phyloP scores from a whole-genome alignment of 2,888 invertebrate genomes.

The Dione juno region DNA sequence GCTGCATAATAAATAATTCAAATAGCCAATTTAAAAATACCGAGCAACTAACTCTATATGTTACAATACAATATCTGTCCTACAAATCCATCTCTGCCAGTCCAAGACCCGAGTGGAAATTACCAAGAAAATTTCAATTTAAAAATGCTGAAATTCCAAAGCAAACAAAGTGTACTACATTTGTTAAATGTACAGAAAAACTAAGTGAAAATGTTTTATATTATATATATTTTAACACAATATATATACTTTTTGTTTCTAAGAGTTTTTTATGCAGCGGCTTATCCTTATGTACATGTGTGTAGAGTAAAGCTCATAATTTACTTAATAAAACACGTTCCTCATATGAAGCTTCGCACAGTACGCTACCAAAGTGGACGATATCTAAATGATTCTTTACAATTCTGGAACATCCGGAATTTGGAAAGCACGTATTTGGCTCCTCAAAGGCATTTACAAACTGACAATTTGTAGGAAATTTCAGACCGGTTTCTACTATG shows the following conservation, averaged over 20 bases:
- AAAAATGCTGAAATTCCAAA: conserved; percentile 38
- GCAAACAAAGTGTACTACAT: conserved; percentile 31
- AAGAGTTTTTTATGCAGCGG: not conserved
- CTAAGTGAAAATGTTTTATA: conserved; percentile 17
- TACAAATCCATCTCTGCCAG: conserved; percentile 41
- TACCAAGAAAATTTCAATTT: conserved; percentile 39
- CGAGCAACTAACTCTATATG: conserved; percentile 25
- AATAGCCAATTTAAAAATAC: conserved; percentile 43
- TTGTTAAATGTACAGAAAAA: conserved; percentile 34
- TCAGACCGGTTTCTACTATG: not conserved
- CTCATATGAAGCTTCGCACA: not conserved
- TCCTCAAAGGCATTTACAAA: conserved; percentile 29
- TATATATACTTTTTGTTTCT: too few relatives aligned
- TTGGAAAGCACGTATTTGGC: conserved; percentile 10
- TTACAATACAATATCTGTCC: conserved; percentile 41
- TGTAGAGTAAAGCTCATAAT: not conserved
- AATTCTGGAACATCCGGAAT: conserved; percentile 2
- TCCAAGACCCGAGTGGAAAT: conserved; percentile 37
- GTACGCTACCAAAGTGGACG: conserved; percentile 4
- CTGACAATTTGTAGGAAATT: conserved; percentile 26
- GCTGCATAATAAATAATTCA: conserved; percentile 41
- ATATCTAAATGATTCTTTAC: conserved; percentile 4
- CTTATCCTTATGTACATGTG: not conserved
- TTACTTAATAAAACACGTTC: not conserved
- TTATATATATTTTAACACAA: not conserved